Evolutionary conservation across 2,888 invertebrate species (phyloP), one percentile per base, ranked within the genome.

Genomic region (Drosophila anomalata): DNA sequence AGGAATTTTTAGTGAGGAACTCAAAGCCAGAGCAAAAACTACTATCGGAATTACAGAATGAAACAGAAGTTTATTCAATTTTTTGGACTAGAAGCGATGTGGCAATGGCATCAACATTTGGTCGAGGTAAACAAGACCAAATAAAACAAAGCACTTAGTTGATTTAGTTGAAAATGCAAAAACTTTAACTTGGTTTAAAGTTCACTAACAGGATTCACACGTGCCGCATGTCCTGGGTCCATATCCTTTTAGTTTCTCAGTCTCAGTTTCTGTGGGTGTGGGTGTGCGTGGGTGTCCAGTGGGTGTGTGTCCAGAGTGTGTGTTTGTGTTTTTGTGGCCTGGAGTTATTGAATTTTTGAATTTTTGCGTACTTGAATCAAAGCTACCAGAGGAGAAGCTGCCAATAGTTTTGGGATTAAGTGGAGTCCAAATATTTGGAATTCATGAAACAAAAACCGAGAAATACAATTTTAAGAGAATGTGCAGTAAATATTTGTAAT

Each of bases 181-280:
- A 50, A 33, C 42, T 50, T 50, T 62, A 61, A 50, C 62, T 62
- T 14, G n/a, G 48, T 42, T 50, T 33, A 12, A 9, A 61, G 20
- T 61, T 26, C 9, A 3, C 41, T 33, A 50, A 62, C 62, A 33
- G 9, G 24, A 61, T 61, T 62, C 12, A 14, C 48, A 61, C 62
- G 41, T 42, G 11, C 22, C 48, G 50, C 62, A 29, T 41, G 9
- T 14, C 33, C 11, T 26, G 29, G 29, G 29, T 29, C 29, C 3
- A 29, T 9, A 29, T 29, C 29, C 29, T 29, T 29, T 29, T 29
- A 29, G 29, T 29, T 29, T 29, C 9, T 29, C 29, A 9, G 29
- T 29, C 29, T 29, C 29, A 8, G 29, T 29, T 3, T 8, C 29
- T 2, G 8, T 29, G 29, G 29, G 26, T 26, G 26, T 26, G 26